phyloP scores from a whole-genome alignment of 2,888 invertebrate genomes.

The Sarcophaga rosellei region DNA sequence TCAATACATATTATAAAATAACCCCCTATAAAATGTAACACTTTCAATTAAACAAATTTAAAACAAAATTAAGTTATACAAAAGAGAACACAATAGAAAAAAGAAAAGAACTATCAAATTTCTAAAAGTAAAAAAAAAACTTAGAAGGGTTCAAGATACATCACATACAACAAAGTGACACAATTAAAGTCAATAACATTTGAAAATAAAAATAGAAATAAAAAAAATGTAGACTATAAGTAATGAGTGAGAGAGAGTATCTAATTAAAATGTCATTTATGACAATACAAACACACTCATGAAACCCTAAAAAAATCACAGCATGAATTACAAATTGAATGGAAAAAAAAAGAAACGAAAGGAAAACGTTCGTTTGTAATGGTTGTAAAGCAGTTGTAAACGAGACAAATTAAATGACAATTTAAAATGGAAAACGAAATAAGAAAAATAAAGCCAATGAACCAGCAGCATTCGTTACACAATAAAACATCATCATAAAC shows the following conservation, averaged over 20 bases:
- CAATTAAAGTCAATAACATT: conserved; percentile 55
- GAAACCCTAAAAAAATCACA: conserved; percentile 64
- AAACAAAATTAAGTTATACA: conserved; percentile 39
- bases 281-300: conserved; percentile 29
- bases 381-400: conserved; percentile 44
- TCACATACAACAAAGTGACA: conserved; percentile 1
- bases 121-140: conserved; percentile 36
- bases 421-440: conserved; percentile 37
- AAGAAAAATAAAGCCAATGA: conserved; percentile 6
- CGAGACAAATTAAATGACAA: conserved; percentile 58
- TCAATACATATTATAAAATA: background rate
- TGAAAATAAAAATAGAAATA: background rate
- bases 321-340: conserved; percentile 55
- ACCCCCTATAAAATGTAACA: conserved; percentile 15
- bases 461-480: conserved; percentile 30
- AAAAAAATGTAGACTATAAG: background rate
- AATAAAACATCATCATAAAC: background rate
- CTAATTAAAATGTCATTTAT: conserved; percentile 68
- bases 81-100: conserved; percentile 13
- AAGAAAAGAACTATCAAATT: conserved; percentile 32
- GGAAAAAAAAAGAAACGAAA: conserved; percentile 23
- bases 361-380: conserved; percentile 13
- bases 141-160: conserved; percentile 34
- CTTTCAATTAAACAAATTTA: conserved; percentile 37
- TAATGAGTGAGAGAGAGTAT: conserved; percentile 22